Evolutionary conservation across 2,888 invertebrate species (phyloP).

Genomic region (Eucera pruinosa): DNA sequence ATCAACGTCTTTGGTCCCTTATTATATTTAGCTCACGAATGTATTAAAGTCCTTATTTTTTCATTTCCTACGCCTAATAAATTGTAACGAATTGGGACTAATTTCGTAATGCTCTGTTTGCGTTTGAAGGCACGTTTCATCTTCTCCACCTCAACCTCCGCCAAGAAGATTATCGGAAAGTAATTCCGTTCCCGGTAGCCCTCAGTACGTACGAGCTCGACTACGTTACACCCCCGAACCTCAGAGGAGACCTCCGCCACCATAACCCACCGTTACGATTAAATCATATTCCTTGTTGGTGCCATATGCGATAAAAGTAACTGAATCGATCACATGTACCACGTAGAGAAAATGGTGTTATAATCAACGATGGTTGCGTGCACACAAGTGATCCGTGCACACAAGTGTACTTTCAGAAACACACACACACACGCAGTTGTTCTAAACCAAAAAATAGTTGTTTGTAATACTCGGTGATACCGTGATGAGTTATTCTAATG

Average conservation of each 20-base stretch:
- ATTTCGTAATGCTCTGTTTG: background rate
- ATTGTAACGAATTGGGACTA: conserved; percentile 1
- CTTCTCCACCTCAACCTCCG: conserved; percentile 87
- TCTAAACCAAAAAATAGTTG: conserved; percentile 64
- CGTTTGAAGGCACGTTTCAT: conserved; percentile 86
- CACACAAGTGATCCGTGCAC: conserved; percentile 58
- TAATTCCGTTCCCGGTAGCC: conserved; percentile 89
- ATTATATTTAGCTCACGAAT: no score
- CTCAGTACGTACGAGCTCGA: conserved; percentile 88
- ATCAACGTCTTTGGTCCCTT: no score
- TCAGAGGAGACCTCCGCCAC: conserved; percentile 82
- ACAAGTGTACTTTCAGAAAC: conserved; percentile 51
- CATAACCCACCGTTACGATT: conserved; percentile 78
- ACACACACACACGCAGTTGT: no score
- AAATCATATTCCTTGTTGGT: conserved; percentile 75
- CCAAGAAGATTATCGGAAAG: conserved; percentile 89
- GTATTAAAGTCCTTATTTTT: no score
- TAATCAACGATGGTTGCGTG: conserved; percentile 61
- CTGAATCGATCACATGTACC: conserved; percentile 64
- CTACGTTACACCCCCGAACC: conserved; percentile 85
- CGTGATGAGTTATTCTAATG: conserved; percentile 53
- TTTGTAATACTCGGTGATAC: conserved; percentile 64
- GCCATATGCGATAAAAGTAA: conserved; percentile 76
- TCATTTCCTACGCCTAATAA: no score
- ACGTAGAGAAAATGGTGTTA: conserved; percentile 56